Base-by-base conservation (phyloP, 2,888 invertebrate genomes). In the Tiliacea citrago region DNA sequence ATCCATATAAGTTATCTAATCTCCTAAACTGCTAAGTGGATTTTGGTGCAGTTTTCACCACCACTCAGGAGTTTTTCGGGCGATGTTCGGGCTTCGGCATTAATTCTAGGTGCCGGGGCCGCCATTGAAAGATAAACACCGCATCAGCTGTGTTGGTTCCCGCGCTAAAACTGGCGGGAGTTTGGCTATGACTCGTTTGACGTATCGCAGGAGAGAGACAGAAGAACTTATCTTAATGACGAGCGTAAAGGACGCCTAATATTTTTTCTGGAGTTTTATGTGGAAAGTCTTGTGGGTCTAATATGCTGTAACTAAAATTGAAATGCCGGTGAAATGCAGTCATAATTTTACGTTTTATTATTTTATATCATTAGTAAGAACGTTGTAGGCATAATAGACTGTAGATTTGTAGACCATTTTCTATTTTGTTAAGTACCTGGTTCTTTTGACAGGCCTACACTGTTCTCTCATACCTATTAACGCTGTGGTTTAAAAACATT, bases 61-160 rank as follows among this genome's bases (percentile, higher is more conserved):
- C 68, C 18, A 68, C 69, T 67, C 47, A 55, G 49, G 81, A 75
- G 68, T 83, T 83, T 83, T 81, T 75, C 45, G 69, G 57, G 49
- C 63, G 35, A 51, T 47, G 60, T 79, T 63, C 51, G 63, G 39
- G 81, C 35, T 49, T 18, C n/a, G 39, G 51, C 53, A 81, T 81
- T 80, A 81, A 70, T 83, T 83, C 81, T 51, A 39, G 68, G 74
- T 45, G 79, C 66, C 29, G 57, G 72, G 49, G 51, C 65, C 65
- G 65, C 83, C 67, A 75, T 83, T 63, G 39, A 42, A 79, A 83
- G 84, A 81, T 81, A 81, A 81, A 81, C 75, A 81, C 65, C 75
- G 18, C 75, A 80, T 83, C 81, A 81, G 84, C 81, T 81, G 81
- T 24, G 62, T 0, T 3, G 57, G 73, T 83, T 81, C 81, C 84